Base-by-base conservation (phyloP, 2,113 vertebrate genomes). In the Nibea albiflora region DNA sequence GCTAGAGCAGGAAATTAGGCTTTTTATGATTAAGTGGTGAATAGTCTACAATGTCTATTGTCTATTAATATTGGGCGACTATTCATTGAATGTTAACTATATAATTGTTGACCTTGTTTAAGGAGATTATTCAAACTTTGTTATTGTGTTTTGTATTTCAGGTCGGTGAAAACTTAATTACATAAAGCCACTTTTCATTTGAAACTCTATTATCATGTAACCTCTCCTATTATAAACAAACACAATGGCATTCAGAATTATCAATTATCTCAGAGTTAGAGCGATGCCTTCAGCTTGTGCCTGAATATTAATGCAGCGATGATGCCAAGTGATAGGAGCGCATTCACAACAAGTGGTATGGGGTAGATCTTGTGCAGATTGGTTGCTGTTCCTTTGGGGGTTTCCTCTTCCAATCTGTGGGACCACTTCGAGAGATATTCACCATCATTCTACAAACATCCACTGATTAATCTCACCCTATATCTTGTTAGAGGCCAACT, bases 21-120 rank as follows among this genome's bases (percentile, higher is more conserved):
- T 81, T 74, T 90, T 72, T 85, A 56, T 88, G 53, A 87, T 85
- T 78, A 76, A 71, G 47, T 64, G 67, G 9, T 50, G 28, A 84
- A 68, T 22, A 62, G 15, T 56, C 52, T 64, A 47, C 69, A 57
- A 63, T 73, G 57, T 79, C 71, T 79, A 24, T 84, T 78, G 83
- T 44, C 35, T 85, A 24, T 65, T 66, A 68, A 68, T 90, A 77
- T 78, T 80, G 49, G 35, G 44, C 17, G 71, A 67, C 28, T 75
- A 63, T 67, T 73, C 76, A 78, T 56, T 66, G 22, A 35, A 76
- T 63, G 62, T 35, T 86, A 11, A 73, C 46, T 56, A 58, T 52
- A 19, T 73, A 70, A 81, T 71, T 80, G 76, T 44, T 85, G 69
- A 75, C 69, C 76, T 80, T 86, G 61, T 78, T 73, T 79, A 64